phyloP scores from a whole-genome alignment of 2,113 vertebrate species.

The Hiodon tergisus region DNA sequence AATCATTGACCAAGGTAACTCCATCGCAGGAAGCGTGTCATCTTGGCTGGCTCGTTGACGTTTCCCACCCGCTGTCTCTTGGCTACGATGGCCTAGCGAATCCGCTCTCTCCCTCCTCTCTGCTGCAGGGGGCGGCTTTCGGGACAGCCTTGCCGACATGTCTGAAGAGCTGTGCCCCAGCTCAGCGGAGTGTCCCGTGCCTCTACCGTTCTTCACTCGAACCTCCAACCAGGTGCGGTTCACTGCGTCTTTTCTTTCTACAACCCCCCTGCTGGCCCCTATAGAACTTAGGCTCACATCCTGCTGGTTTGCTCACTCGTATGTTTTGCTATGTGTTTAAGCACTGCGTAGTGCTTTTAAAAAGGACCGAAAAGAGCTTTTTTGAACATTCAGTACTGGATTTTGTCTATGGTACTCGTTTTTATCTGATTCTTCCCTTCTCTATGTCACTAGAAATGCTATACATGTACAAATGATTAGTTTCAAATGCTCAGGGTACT shows the following conservation, averaged over 20 bases:
- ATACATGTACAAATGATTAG: too few species aligned
- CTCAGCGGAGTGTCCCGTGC: constrained; percentile 83
- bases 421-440: too few species aligned
- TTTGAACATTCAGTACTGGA: too few species aligned
- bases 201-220: constrained; percentile 87
- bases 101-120: neutral
- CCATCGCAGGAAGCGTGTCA: neutral
- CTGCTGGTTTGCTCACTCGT: too few species aligned
- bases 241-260: neutral
- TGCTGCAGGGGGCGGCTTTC: constrained; percentile 81
- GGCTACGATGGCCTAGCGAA: too few species aligned
- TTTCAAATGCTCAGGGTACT: constrained; percentile 64
- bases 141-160: constrained; percentile 95
- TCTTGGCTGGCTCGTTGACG: neutral
- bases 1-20: constrained; percentile 91
- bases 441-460: too few species aligned
- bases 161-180: constrained; percentile 96
- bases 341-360: too few species aligned
- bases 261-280: neutral
- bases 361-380: too few species aligned
- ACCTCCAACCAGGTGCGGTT: constrained; percentile 85
- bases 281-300: neutral
- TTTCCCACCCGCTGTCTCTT: neutral
- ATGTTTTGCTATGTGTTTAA: too few species aligned
- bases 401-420: too few species aligned